phyloP scores from a whole-genome alignment of 1,140 invertebrate species.

The Phenacoccus solenopsis region DNA sequence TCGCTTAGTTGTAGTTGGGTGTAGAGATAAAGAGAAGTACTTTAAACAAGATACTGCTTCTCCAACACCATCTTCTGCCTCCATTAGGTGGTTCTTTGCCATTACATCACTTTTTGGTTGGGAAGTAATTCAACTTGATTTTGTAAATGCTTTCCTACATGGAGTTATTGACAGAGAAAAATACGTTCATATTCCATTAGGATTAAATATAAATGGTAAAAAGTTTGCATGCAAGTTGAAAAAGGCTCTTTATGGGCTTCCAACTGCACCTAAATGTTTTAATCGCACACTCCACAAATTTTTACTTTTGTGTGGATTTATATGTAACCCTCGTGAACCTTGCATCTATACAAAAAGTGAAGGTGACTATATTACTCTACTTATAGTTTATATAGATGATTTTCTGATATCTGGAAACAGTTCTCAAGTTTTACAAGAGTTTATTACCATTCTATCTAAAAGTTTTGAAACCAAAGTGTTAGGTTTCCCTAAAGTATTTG shows the following conservation, averaged over 20 bases:
- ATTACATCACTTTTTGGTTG: constrained; percentile 29
- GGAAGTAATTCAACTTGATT: constrained; percentile 22
- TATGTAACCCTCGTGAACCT: constrained; percentile 22
- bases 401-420: too few relatives aligned
- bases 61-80: constrained; percentile 26
- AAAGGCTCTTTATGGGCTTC: constrained; percentile 26
- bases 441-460: too few relatives aligned
- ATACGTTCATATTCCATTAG: background rate
- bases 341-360: constrained; percentile 25
- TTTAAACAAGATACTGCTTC: constrained; percentile 29
- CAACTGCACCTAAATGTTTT: constrained; percentile 30
- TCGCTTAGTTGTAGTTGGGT: constrained; percentile 23
- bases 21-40: constrained; percentile 23
- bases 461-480: too few relatives aligned
- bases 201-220: background rate
- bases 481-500: too few relatives aligned
- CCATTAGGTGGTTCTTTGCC: constrained; percentile 28
- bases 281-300: constrained; percentile 29
- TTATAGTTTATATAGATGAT: too few relatives aligned
- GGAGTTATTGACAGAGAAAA: background rate
- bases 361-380: too few relatives aligned
- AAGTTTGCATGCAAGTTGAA: constrained; percentile 12
- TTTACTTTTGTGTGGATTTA: constrained; percentile 27
- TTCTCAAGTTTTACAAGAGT: too few relatives aligned
- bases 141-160: constrained; percentile 5